These are phyloP conservation scores for Planococcus citri DNA, from an alignment of 1,140 invertebrate genomes.

Conservation along the genomic window DNA sequence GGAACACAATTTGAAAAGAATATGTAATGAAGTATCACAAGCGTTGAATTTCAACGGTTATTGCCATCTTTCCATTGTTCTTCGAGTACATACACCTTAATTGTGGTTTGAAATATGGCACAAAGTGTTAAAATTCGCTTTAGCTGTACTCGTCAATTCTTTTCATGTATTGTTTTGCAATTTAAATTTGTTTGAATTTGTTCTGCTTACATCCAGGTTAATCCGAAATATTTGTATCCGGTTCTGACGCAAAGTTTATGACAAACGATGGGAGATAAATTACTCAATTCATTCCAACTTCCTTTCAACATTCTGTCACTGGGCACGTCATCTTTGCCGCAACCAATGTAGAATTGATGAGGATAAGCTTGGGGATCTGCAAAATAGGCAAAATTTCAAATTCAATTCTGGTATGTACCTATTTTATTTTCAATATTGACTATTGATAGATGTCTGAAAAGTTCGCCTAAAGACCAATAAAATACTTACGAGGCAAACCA, in stretches of 20 bases:
- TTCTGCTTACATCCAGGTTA: constrained; percentile 19
- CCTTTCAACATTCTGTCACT: constrained; percentile 21
- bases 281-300: neutral
- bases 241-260: constrained; percentile 18
- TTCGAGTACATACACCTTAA: no score
- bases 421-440: neutral
- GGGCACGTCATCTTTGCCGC: constrained; percentile 11
- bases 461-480: no score
- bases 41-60: no score
- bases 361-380: neutral
- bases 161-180: no score
- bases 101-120: no score
- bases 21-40: no score
- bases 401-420: neutral
- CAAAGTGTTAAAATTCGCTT: no score
- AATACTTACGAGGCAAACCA: neutral
- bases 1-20: no score
- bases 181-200: no score
- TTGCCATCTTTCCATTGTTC: no score
- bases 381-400: neutral
- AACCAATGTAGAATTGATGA: constrained; percentile 20
- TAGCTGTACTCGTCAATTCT: no score
- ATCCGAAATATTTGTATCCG: constrained; percentile 21
- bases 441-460: no score
- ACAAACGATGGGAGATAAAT: constrained; percentile 14